Evolutionary conservation across 2,888 invertebrate species (phyloP), one percentile per base, ranked within the genome.

Genomic region (Sericinus montela): DNA sequence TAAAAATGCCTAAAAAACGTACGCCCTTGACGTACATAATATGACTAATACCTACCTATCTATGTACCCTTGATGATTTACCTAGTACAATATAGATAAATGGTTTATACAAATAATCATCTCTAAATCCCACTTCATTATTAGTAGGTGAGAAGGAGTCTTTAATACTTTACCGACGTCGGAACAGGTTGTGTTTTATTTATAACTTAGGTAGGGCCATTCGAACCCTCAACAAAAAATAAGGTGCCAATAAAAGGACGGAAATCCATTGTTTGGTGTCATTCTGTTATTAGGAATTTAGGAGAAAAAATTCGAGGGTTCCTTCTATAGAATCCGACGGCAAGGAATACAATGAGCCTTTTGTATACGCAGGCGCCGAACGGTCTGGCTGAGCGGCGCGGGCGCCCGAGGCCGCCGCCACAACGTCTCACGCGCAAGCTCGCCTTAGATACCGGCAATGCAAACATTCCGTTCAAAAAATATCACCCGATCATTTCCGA

Each of bases 241-340:
- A 73, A 83, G 87, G 87, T 87, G 87, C 87, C 85, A 88, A 87
- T 87, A 86, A 86, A 88, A 75, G 87, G 85, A 86, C 88, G 88
- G 88, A 88, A 88, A 86, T 79, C 82, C 80, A 83, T 88, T 88
- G 86, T 87, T 80, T 76, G 83, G 66, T 80, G 80, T 82, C 85
- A 79, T 83, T 83, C 82, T 82, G 74, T 73, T 73, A 83, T 81
- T 77, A 79, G 80, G 87, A 85, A 85, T 83, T 84, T 73, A 62
- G 62, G 54, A 55, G 39, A 48, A 48, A 72, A 80, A 82, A 85
- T 69, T 67, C 70, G 69, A 75, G 80, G 80, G 82, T 74, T 74
- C 69, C 69, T 80, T 77, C 68, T 73, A 71, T 77, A 72, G 76
- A 77, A 75, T 74, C 67, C 73, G 75, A 60, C 58, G 74, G 69